Evolutionary conservation across 1,140 invertebrate genomes (phyloP), one percentile per base, ranked within the genome.

Genomic region (Drosophila orosa): DNA sequence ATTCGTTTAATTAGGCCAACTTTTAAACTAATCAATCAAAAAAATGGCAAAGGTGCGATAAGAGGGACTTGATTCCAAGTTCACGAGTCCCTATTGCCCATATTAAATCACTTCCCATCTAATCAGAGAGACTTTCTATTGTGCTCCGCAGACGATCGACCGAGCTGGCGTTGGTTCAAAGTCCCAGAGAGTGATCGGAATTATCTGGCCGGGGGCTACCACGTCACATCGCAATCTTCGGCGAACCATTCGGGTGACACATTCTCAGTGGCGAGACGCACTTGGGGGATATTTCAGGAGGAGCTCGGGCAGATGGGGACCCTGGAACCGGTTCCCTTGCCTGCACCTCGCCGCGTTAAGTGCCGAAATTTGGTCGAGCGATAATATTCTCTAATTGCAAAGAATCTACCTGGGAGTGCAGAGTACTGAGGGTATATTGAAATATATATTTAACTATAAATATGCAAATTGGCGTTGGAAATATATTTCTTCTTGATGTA

Each of bases 241-340:
- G 57, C 47, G 35, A 68, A 83, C 60, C 80, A 48, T 78, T 80
- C 73, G 69, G 72, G 80, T 87, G 83, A 87, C 83, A 87, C 84
- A 87, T 87, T 87, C 59, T 47, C n/a, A n/a, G n/a, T n/a, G n/a
- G n/a, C n/a, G n/a, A n/a, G n/a, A n/a, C n/a, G n/a, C n/a, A 39
- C 61, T 72, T 72, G 61, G 66, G 40, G 25, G n/a, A 44, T 54
- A 35, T 55, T 69, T 45, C 37, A 44, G 50, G 40, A n/a, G 24
- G 19, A 25, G 22, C 29, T 10, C 35, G 13, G 25, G 25, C 29
- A 12, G 12, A 27, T 22, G 44, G 29, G 39, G 57, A 37, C 31
- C 13, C 44, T 48, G 69, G 74, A 74, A 86, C 78, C 75, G 69
- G 75, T 87, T 86, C 65, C 35, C 33, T 19, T 29, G 39, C 9